Evolutionary conservation across 2,888 invertebrate genomes (phyloP), one percentile per base, ranked within the genome.

Genomic region (Atrina japonica): DNA sequence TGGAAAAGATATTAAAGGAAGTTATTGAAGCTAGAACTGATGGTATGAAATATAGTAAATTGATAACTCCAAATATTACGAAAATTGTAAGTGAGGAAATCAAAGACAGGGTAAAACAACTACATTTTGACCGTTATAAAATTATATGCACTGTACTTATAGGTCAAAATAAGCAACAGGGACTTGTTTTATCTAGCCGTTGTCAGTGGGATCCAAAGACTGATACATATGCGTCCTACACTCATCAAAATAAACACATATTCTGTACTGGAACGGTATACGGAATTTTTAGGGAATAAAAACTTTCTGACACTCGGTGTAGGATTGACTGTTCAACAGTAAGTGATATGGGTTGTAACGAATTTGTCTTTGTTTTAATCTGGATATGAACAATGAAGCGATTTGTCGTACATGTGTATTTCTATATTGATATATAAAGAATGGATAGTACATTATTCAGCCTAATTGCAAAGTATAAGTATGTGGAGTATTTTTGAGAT

Each of bases 181-280:
- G 77, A 9, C 65, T 78, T n/a, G 35, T 73, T 21, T 69, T 82
- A 11, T 69, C 79, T 2, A 83, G 83, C 59, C 67, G 83, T 25
- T 83, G 83, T 63, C 71, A 78, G 0, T 85, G 84, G 85, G 82
- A 83, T 60, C 68, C 72, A 3, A 76, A 70, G 14, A 47, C 74
- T 11, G 85, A 85, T 56, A 74, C 71, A 29, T 81, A 58, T 47
- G 79, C 82, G 5, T 76, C 81, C 11, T 81, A 83, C 47, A 72
- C 76, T 2, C 73, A 64, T 56, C 70, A 81, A 66, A 78, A 73
- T n/a, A 58, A 70, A 18, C 66, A 76, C 11, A 53, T 82, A 9
- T 84, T 79, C 65, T 84, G 84, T 59, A 77, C 79, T 5, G 83
- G 77, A 9, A 80, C 79, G 18, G 83, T 84, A 14, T 84, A 78